phyloP scores from a whole-genome alignment of 2,797 vertebrate species.

The Sciurus vulgaris region DNA sequence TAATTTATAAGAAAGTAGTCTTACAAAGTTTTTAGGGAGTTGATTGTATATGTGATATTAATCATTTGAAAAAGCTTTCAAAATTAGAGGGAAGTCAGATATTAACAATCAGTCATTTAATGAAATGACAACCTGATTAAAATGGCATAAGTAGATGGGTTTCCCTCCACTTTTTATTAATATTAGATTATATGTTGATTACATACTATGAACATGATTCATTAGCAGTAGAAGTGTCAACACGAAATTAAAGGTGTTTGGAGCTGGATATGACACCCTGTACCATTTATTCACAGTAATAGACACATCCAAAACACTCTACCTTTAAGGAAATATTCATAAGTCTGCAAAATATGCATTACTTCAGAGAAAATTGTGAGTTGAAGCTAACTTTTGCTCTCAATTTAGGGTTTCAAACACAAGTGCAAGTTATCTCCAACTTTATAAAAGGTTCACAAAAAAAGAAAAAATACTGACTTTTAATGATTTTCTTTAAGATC shows the following conservation, averaged over 20 bases:
- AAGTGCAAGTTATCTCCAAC: neutral
- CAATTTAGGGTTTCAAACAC: neutral
- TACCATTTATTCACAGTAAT: neutral
- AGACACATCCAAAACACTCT: neutral
- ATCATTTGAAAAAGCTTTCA: slow-evolving; percentile 22
- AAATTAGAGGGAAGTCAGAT: neutral
- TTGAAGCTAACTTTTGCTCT: neutral
- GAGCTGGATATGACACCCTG: neutral
- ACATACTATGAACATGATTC: neutral
- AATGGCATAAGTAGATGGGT: neutral
- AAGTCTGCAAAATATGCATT: neutral
- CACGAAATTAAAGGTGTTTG: neutral
- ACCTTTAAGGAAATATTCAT: slow-evolving; percentile 3
- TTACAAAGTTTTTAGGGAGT: neutral
- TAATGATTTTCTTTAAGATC: neutral
- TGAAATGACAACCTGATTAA: slow-evolving; percentile 25
- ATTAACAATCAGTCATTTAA: neutral
- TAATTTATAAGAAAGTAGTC: slow-evolving; percentile 42
- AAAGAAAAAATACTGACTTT: neutral
- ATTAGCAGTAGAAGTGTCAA: neutral
- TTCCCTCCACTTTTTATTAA: neutral
- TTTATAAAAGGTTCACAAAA: neutral
- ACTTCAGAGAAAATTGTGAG: neutral
- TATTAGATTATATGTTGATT: neutral
- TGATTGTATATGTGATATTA: neutral